These are phyloP conservation scores for Drosophila navojoa DNA, from an alignment of 1,140 invertebrate genomes.

Conservation along the genomic window DNA sequence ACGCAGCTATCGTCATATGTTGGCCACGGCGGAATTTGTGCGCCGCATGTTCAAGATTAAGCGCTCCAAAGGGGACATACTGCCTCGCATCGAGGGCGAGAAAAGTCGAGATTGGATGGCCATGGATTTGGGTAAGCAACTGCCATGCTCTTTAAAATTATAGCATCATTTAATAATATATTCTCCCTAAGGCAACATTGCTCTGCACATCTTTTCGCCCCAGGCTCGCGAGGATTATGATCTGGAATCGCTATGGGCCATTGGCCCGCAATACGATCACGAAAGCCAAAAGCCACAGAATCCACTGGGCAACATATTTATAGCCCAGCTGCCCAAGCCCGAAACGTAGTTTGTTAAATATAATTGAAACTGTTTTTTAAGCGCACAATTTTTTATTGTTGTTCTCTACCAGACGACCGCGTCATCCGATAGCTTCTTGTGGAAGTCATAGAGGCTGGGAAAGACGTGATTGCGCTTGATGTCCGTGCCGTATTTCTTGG, in stretches of 20 bases:
- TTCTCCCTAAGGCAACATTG: slow-evolving; percentile 90
- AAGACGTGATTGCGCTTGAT: slow-evolving; percentile 73
- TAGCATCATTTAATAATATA: background rate
- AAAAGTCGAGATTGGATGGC: slow-evolving; percentile 93
- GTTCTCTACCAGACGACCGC: slow-evolving; percentile 65
- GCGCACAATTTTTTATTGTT: slow-evolving; percentile 16
- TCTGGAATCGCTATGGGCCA: slow-evolving; percentile 95
- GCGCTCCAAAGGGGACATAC: slow-evolving; percentile 86
- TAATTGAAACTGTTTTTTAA: slow-evolving; percentile 5
- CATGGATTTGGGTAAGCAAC: slow-evolving; percentile 91
- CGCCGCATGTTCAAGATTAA: slow-evolving; percentile 92
- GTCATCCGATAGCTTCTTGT: slow-evolving; percentile 73
- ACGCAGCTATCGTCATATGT: slow-evolving; percentile 89
- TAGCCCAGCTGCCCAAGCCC: slow-evolving; percentile 38
- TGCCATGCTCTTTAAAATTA: background rate
- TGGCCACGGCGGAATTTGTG: slow-evolving; percentile 90
- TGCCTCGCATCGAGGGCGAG: slow-evolving; percentile 91
- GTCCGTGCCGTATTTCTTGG: slow-evolving; percentile 68
- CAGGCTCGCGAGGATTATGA: slow-evolving; percentile 90
- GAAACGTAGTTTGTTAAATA: slow-evolving; percentile 4
- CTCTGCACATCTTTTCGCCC: slow-evolving; percentile 93
- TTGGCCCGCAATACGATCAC: slow-evolving; percentile 92
- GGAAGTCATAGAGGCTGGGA: slow-evolving; percentile 80
- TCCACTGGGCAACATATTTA: slow-evolving; percentile 77
- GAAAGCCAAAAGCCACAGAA: slow-evolving; percentile 86